Conservation (phyloP, 2,113 vertebrate genomes). For the Nyctibius bracteatus region DNA sequence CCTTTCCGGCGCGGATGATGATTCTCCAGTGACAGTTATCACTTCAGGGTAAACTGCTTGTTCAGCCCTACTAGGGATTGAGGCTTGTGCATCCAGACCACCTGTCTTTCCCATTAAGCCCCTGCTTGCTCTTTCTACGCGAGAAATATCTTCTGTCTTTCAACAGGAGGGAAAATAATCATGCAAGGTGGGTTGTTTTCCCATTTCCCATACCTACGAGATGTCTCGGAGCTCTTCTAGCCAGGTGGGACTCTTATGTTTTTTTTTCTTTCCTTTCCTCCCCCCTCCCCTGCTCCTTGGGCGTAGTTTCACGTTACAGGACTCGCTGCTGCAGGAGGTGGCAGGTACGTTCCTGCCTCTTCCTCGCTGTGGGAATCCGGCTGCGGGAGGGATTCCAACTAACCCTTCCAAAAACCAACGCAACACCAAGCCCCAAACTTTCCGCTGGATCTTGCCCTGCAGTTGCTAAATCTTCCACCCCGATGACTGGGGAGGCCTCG, state of each 20-base stretch:
- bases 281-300: background rate
- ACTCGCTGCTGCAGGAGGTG: constrained; percentile 32
- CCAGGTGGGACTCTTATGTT: background rate
- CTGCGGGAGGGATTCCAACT: background rate
- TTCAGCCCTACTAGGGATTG: background rate
- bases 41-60: background rate
- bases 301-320: constrained; percentile 8
- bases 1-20: background rate
- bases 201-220: background rate
- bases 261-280: no score
- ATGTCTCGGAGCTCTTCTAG: background rate
- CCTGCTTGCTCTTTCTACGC: background rate
- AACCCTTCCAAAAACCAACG: background rate
- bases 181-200: background rate
- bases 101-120: constrained; percentile 57
- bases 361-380: background rate
- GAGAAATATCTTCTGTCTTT: constrained; percentile 28
- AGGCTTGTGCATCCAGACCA: background rate
- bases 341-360: constrained; percentile 55
- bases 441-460: background rate
- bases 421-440: background rate
- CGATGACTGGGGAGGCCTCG: background rate
- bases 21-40: background rate
- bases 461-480: background rate
- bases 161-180: constrained; percentile 47